These are phyloP conservation scores for Stichodactyla mertensii DNA, from an alignment of 64 coral and sea anemone genomes.

Conservation along the genomic window DNA sequence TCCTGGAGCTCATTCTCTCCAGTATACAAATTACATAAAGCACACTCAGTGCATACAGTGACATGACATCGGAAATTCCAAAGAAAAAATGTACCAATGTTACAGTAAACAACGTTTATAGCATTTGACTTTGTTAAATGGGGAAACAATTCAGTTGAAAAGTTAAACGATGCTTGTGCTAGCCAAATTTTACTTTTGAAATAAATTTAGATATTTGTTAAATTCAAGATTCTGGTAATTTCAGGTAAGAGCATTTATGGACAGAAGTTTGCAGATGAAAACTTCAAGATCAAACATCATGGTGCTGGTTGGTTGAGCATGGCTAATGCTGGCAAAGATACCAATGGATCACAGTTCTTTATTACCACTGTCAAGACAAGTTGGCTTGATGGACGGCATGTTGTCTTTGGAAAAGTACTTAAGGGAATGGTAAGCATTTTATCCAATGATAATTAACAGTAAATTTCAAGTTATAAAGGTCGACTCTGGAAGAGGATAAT, in stretches of 20 bases:
- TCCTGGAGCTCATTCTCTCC: too few relatives aligned
- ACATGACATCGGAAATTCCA: background rate
- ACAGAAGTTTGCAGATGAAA: conserved; percentile 72
- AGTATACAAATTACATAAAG: background rate
- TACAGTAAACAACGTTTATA: too few relatives aligned
- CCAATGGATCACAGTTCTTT: conserved; percentile 88
- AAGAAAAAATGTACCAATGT: too few relatives aligned
- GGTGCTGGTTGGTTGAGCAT: conserved; percentile 68
- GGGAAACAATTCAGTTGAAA: too few relatives aligned
- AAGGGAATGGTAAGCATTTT: conserved; percentile 69
- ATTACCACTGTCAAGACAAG: conserved; percentile 68
- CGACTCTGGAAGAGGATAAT: too few relatives aligned
- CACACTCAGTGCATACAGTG: background rate
- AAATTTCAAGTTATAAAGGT: too few relatives aligned
- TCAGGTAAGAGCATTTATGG: conserved; percentile 85
- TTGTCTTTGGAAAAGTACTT: conserved; percentile 89
- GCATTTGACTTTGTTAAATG: too few relatives aligned
- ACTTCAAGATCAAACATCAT: conserved; percentile 74
- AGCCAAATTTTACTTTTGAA: too few relatives aligned
- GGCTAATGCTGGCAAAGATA: conserved; percentile 76
- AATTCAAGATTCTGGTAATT: background rate
- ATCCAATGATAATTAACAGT: background rate
- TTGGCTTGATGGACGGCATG: conserved; percentile 88
- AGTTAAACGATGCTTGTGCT: too few relatives aligned
- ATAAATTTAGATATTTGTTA: too few relatives aligned